Evolutionary conservation across 2,797 vertebrate species (phyloP), one percentile per base, ranked within the genome.

Genomic region (Pseudomugil gertrudae): DNA sequence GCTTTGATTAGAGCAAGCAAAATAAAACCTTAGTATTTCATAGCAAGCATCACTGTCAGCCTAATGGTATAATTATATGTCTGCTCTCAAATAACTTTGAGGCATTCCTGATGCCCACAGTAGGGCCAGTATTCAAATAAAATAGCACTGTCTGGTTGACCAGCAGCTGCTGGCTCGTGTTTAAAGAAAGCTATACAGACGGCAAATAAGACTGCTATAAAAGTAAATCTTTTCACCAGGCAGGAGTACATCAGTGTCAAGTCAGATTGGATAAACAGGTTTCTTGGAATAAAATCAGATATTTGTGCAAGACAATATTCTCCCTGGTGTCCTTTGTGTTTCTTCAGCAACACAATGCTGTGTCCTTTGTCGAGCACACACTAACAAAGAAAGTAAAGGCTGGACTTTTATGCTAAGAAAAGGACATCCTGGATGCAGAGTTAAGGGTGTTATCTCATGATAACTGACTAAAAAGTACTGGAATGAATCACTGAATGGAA

Each of bases 11-110:
- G 67, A 58, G 71, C 51, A 33, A 57, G 65, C 62, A 74, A 78
- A 84, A 80, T 71, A 60, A 83, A 86, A 84, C 74, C 64, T 51
- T 72, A 74, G 79, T 77, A 78, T 83, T 87, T 84, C 75, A 66
- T 43, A 72, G 69, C 9, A n/a, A 69, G 66, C 75, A 84, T 86
- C 81, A 60, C 81, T 81, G 76, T 85, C 83, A 79, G 73, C 58
- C 69, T 85, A 84, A 84, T 82, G 77, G 73, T 87, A 84, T 89
- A 89, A 92, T 89, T 83, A 90, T 90, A 81, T 43, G 85, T 89
- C 86, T 87, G 80, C 76, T 86, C 83, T 88, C 83, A 87, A 89
- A 89, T 84, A 88, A 89, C 87, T 88, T 80, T 73, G 69, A 86
- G 81, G 85, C 75, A 86, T 89, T 89, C 85, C 79, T 84, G 75